Percentiles rank a stretch among this genome's conserved stretches.
These are phyloP conservation scores for Amitus sp. DNA, from an alignment of 2,888 invertebrate genomes.

Conservation along the genomic window DNA sequence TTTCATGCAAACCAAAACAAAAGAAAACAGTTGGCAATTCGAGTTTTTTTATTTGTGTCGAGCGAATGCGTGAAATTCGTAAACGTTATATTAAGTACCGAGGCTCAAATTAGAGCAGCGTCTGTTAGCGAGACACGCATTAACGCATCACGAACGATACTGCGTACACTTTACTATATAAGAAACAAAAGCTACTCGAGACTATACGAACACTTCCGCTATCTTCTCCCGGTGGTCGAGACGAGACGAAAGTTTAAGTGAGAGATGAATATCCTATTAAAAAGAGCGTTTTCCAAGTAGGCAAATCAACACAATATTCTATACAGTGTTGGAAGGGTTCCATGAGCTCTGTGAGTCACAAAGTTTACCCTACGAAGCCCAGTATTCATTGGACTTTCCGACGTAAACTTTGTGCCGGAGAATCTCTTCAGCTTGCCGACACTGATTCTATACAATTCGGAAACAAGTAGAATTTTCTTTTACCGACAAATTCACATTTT, in stretches of 20 bases:
- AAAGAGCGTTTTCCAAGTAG: slow-evolving; percentile 23
- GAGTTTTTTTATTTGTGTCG: background rate
- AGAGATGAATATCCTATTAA: slow-evolving; percentile 42
- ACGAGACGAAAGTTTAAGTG: slow-evolving; percentile 35
- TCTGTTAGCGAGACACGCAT: slow-evolving; percentile 49
- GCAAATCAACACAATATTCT: too few species aligned
- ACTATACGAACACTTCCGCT: slow-evolving; percentile 35
- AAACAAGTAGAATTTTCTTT: too few species aligned
- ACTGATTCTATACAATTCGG: too few species aligned
- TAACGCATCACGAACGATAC: slow-evolving; percentile 49
- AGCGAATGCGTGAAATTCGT: background rate
- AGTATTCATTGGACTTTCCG: too few species aligned
- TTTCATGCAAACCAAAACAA: too few species aligned
- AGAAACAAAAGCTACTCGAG: slow-evolving; percentile 37
- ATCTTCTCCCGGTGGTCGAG: slow-evolving; percentile 40
- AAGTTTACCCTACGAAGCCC: too few species aligned
- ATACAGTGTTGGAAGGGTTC: too few species aligned
- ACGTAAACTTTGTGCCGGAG: too few species aligned
- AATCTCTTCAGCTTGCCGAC: too few species aligned
- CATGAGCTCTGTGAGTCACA: too few species aligned
- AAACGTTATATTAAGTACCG: slow-evolving; percentile 13
- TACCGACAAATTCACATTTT: too few species aligned
- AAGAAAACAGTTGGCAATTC: background rate
- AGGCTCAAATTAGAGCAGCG: slow-evolving; percentile 54
- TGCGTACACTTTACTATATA: slow-evolving; percentile 23